Base-by-base conservation (phyloP, 2,888 invertebrate species). In the Urechis unicinctus region DNA sequence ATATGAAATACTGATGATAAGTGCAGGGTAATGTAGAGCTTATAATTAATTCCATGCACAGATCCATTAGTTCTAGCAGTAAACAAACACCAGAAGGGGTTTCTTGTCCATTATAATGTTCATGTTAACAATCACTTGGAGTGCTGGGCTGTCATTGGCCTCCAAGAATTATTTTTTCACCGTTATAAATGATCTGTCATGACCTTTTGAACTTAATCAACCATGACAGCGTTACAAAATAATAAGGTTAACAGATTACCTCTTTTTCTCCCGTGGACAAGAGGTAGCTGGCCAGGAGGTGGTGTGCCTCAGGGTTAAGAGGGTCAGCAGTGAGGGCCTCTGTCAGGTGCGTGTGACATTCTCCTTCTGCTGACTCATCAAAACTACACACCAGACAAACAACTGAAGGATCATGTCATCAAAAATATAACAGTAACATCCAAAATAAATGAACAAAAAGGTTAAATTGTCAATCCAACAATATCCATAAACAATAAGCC, bases 231-330 rank as follows among this genome's bases (percentile, higher is more conserved):
- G 42, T 17, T 9, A 25, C 43, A n/a, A n/a, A n/a, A n/a, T n/a
- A n/a, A n/a, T n/a, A n/a, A n/a, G n/a, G n/a, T n/a, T n/a, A n/a
- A n/a, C n/a, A n/a, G n/a, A n/a, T 29, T 58, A 77, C 75, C 63
- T 77, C 63, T 62, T 64, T 67, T 44, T 78, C 66, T 41, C 73
- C 72, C 61, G 72, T 74, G 21, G 75, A 70, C 29, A 80, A 56
- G 28, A 68, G 66, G 55, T 68, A 79, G 59, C 71, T 77, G 28
- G 79, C 78, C 59, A 71, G 70, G 24, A 74, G 64, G 57, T 78
- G 79, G 56, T 71, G 67, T 2, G 78, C 78, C 60, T 80, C 80
- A 17, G 79, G 74, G 66, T 79, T 80, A 21, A 64, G 63, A 1
- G 65, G 56, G 58, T 79, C 79, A 9, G 64, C 62, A 25, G 68